Percentiles rank a stretch among this genome's conserved stretches.
Evolutionary conservation across 2,113 vertebrate species (phyloP).

Genomic region (Agapornis roseicollis): DNA sequence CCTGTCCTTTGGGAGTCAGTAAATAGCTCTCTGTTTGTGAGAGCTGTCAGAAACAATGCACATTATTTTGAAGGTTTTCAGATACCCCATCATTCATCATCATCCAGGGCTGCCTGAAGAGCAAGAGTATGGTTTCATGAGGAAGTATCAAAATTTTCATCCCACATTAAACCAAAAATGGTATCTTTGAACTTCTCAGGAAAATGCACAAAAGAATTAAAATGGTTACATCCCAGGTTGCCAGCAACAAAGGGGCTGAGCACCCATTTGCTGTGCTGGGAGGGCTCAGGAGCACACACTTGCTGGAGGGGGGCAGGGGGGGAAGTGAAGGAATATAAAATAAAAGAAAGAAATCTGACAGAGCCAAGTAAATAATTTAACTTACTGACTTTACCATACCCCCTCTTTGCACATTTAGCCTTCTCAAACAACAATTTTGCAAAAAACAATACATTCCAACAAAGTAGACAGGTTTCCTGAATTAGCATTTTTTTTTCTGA

Average conservation of each 20-base stretch:
- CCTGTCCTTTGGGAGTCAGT: not conserved
- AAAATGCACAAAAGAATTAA: not conserved
- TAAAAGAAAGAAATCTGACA: too few relatives aligned
- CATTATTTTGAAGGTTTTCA: not conserved
- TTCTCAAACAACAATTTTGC: not conserved
- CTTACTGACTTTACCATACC: not conserved
- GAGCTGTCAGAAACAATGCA: not conserved
- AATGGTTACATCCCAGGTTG: not conserved
- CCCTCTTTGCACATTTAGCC: not conserved
- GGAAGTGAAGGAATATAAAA: not conserved
- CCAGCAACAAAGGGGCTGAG: not conserved
- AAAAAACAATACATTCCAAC: accelerated
- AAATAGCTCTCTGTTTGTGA: not conserved
- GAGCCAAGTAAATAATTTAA: not conserved
- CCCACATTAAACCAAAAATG: not conserved
- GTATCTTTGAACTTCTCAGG: not conserved
- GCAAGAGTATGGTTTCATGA: not conserved
- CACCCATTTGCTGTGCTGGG: not conserved
- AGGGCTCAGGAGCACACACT: not conserved
- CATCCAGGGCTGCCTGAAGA: not conserved
- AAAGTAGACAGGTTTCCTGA: not conserved
- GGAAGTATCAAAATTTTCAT: not conserved
- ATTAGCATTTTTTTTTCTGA: not conserved
- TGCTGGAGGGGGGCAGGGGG: not conserved
- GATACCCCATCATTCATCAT: not conserved